Base-by-base conservation (phyloP, 2,113 vertebrate genomes). In the Rhabdornis inornatus region DNA sequence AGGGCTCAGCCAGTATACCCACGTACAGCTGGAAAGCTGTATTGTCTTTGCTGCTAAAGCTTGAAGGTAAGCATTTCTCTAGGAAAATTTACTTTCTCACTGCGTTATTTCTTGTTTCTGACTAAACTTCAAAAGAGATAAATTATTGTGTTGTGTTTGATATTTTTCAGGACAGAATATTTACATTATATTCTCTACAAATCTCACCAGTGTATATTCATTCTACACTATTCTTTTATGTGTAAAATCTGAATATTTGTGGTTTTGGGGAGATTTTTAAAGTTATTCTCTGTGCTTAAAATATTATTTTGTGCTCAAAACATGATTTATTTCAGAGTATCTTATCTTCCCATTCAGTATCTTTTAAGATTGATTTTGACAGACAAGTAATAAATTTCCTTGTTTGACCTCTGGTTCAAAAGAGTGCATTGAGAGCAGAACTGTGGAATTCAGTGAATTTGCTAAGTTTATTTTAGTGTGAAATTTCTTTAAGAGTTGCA, bases 1-100 rank as follows among this genome's bases (percentile, higher is more conserved):
- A 37, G 49, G 66, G 20, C 15, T 88, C 70, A 88, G 85, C 15
- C 85, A 88, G 75, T 53, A 75, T 80, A 27, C 11, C 37, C n/a
- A 83, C 37, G n/a, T 47, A 83, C 87, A 94, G 87, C 88, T 93
- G 82, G 82, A 87, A 75, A 95, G 90, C 94, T 94, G 90, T 95
- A 91, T 53, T 82, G 63, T 87, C n/a, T 81, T 80, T 59, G 83
- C 80, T 92, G 72, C 91, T 87, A 64, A 94, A 83, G 74, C 69
- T 83, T 16, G 4, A 76, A 87, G 96, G 96, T 96, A 95, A 95
- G 95, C 11, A n/a, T 28, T 83, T 78, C 57, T 85, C 44, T 9
- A 37, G 5, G 20, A 81, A 91, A 78, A 92, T 56, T 60, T 60
- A 64, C n/a, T 11, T 64, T 78, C 9, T 70, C 2, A 3, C 13